These are phyloP conservation scores for Plebejus melissa DNA, from an alignment of 2,888 invertebrate species.

Conservation along the genomic window DNA sequence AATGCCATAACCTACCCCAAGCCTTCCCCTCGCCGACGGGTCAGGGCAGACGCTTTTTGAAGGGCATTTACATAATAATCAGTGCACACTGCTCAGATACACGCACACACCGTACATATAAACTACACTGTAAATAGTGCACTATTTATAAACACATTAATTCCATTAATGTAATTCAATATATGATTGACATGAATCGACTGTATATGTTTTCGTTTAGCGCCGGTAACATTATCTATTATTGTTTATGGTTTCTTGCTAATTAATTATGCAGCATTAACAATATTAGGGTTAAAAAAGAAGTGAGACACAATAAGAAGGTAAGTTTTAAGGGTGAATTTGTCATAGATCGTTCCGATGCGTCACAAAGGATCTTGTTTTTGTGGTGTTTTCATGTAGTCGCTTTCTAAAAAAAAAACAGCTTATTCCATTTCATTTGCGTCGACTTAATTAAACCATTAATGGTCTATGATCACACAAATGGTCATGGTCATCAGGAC, in stretches of 20 bases:
- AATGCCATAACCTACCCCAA: constrained; percentile 73
- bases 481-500: too few relatives aligned
- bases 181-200: constrained; percentile 10
- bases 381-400: too few relatives aligned
- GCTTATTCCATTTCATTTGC: too few relatives aligned
- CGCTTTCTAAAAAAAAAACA: too few relatives aligned
- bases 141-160: constrained; percentile 22
- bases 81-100: constrained; percentile 44
- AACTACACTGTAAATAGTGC: background rate
- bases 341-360: too few relatives aligned
- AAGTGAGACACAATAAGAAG: background rate
- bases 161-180: constrained; percentile 16
- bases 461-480: too few relatives aligned
- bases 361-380: background rate
- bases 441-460: too few relatives aligned
- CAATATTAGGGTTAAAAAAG: background rate
- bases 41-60: constrained; percentile 67
- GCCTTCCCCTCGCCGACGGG: constrained; percentile 64
- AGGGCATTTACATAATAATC: constrained; percentile 67
- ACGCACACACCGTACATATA: constrained; percentile 32
- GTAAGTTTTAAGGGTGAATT: background rate
- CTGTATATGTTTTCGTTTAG: constrained; percentile 4
- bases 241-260: background rate
- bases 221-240: background rate
- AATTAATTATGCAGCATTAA: background rate